A percentile compares a stretch with the other conserved stretches of the same genome.
Evolutionary conservation across 2,113 vertebrate species (phyloP).

Genomic region (Ploceus nigricollis): DNA sequence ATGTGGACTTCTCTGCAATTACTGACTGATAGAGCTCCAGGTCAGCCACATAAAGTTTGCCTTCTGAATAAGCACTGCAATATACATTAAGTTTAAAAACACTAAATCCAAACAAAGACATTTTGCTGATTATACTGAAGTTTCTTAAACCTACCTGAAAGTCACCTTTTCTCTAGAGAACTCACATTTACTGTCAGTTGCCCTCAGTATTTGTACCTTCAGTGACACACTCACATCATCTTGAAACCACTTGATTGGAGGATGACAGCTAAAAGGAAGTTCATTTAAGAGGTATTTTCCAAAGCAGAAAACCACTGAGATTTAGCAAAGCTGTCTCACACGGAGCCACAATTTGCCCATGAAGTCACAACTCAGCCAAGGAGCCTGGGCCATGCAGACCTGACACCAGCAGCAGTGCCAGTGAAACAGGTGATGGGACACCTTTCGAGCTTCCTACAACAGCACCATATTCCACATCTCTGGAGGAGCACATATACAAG

Average conservation of each 20-base stretch:
- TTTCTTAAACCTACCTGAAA: constrained; percentile 72
- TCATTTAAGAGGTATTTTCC: not conserved
- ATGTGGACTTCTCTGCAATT: constrained; percentile 52
- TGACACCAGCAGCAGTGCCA: not conserved
- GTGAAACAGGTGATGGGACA: not conserved
- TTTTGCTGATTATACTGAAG: not conserved
- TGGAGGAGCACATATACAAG: not conserved
- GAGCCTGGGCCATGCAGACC: not conserved
- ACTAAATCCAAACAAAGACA: not conserved
- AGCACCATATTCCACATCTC: not conserved
- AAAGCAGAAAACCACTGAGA: not conserved
- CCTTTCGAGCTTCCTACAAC: not conserved
- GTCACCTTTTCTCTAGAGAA: constrained; percentile 67
- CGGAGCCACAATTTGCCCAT: not conserved
- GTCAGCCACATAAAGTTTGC: constrained; percentile 69
- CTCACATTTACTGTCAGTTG: constrained; percentile 53
- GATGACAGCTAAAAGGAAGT: constrained; percentile 65
- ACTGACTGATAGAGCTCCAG: constrained; percentile 65
- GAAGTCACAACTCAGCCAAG: not conserved
- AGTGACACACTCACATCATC: constrained; percentile 59
- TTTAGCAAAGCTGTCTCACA: not conserved
- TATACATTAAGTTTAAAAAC: not conserved
- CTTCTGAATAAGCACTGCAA: constrained; percentile 70
- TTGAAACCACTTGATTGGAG: constrained; percentile 79
- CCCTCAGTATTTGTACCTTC: constrained; percentile 54